Evolutionary conservation across 2,888 invertebrate genomes (phyloP).

Genomic region (Steromphala cineraria): DNA sequence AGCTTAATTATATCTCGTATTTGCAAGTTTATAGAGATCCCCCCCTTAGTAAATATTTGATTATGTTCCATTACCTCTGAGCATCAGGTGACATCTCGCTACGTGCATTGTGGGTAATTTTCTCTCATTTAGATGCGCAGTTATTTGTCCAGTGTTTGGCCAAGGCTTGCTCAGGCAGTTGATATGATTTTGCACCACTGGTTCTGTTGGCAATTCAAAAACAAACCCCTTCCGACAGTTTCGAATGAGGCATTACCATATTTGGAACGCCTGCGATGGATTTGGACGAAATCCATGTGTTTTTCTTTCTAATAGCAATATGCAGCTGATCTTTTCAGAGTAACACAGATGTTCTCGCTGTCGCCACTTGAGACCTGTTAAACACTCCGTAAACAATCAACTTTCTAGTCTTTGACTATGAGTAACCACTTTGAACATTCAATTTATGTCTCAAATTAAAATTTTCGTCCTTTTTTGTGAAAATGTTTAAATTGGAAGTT

Average conservation of each 20-base stretch:
- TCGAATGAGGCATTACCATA: not conserved
- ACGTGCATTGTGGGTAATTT: conserved; percentile 29
- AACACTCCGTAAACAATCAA: too few species aligned
- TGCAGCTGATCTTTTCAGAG: too few species aligned
- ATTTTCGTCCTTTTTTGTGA: too few species aligned
- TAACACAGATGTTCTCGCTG: too few species aligned
- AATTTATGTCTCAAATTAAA: too few species aligned
- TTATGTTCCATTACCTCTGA: conserved; percentile 29
- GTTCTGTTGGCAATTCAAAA: not conserved
- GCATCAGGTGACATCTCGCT: conserved; percentile 28
- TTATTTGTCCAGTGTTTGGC: conserved; percentile 18
- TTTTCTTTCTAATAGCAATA: too few species aligned
- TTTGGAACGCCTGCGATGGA: not conserved
- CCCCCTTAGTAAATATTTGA: conserved; percentile 37
- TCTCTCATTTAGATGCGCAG: conserved; percentile 32
- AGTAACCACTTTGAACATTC: too few species aligned
- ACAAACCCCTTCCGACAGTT: conserved; percentile 14
- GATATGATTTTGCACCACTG: conserved; percentile 25
- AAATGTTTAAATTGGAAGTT: too few species aligned
- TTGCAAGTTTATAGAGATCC: conserved; percentile 38
- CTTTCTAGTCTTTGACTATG: too few species aligned
- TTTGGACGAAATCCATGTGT: not conserved
- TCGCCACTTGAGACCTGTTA: too few species aligned
- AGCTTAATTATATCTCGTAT: conserved; percentile 35
- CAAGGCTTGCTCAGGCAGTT: conserved; percentile 20